Evolutionary conservation across 1,140 invertebrate species (phyloP).

Genomic region (Eueides isabella): DNA sequence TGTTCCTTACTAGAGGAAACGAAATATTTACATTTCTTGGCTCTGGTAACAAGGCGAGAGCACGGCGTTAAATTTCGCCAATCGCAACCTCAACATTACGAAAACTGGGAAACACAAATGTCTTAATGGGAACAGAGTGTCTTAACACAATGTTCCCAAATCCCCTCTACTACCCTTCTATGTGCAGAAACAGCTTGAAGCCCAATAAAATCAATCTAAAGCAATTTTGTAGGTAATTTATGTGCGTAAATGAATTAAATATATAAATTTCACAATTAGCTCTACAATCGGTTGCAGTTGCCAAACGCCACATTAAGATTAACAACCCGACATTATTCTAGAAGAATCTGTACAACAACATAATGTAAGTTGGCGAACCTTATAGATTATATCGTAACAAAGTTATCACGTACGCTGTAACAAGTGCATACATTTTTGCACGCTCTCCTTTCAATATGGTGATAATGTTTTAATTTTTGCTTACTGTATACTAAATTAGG

Average conservation of each 20-base stretch:
- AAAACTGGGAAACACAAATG: no score
- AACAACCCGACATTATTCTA: not conserved
- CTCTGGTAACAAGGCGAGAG: no score
- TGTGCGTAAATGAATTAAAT: not conserved
- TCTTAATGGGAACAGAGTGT: no score
- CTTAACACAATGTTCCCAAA: no score
- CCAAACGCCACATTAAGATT: conserved; percentile 15
- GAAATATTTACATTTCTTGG: no score
- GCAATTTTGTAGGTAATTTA: not conserved
- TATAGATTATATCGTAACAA: not conserved
- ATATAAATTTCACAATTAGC: not conserved
- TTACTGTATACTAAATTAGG: not conserved
- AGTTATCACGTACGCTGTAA: not conserved
- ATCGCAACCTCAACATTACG: no score
- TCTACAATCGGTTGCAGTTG: conserved; percentile 1
- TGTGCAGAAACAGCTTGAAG: no score
- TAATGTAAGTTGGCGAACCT: not conserved
- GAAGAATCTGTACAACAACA: not conserved
- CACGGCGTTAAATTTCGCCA: no score
- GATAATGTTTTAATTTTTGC: not conserved
- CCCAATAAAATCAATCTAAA: no score
- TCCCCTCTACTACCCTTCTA: no score
- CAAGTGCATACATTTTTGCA: not conserved
- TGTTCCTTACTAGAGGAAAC: no score
- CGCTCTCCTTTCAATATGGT: not conserved